These are phyloP conservation scores for Betta splendens DNA, from an alignment of 2,797 vertebrate genomes.

Conservation along the genomic window DNA sequence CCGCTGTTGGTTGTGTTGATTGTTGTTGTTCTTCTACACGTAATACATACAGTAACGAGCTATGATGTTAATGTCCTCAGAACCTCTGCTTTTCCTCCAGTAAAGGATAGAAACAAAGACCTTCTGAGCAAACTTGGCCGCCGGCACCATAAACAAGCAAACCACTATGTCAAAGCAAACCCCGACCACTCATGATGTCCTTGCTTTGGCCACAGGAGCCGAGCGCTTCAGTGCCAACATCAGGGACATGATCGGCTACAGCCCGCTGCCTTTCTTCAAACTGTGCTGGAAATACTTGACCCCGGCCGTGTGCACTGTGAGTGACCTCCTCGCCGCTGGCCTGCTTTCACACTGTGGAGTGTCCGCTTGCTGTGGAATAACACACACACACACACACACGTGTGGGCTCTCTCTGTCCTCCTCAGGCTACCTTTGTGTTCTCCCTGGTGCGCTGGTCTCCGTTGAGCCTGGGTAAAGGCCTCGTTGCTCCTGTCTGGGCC, in stretches of 20 bases:
- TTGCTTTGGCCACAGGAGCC: constrained; percentile 67
- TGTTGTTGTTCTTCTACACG: too few species aligned
- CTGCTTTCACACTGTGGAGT: constrained; percentile 19
- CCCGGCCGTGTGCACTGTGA: constrained; percentile 77
- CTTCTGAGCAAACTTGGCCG: neutral
- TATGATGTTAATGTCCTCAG: neutral
- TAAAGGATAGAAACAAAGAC: neutral
- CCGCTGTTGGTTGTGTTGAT: too few species aligned
- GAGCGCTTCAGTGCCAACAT: constrained; percentile 78
- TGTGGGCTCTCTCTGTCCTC: neutral
- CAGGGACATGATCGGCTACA: constrained; percentile 76
- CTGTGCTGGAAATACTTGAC: constrained; percentile 82
- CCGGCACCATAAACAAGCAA: constrained; percentile 20
- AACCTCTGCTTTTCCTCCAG: neutral
- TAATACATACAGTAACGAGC: neutral
- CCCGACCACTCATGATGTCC: constrained; percentile 3
- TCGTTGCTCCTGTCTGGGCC: constrained; percentile 72
- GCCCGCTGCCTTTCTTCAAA: constrained; percentile 66
- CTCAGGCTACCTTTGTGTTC: constrained; percentile 76
- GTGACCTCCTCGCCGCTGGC: constrained; percentile 43
- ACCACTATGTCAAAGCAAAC: constrained; percentile 18
- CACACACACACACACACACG: too few species aligned
- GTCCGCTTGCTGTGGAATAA: constrained; percentile 17
- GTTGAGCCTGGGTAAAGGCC: constrained; percentile 66
- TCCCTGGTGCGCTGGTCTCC: constrained; percentile 78